Evolutionary conservation across 2,113 vertebrate species (phyloP).

Genomic region (Pterocles orientalis): DNA sequence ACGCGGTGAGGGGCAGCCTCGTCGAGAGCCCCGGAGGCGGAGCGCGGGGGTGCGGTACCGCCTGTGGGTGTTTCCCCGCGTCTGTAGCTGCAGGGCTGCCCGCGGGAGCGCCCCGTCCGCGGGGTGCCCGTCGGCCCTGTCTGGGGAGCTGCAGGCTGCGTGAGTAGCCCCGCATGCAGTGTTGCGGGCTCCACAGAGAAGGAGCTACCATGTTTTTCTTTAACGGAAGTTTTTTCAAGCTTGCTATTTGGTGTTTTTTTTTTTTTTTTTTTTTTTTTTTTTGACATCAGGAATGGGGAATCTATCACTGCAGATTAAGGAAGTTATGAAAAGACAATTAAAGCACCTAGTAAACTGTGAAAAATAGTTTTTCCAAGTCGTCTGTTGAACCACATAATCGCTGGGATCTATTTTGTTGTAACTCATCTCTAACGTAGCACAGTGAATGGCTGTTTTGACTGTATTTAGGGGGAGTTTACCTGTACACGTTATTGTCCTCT

Average conservation of each 20-base stretch:
- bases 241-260: neutral
- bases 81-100: neutral
- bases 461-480: neutral
- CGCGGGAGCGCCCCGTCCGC: neutral
- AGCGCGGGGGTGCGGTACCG: no score
- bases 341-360: neutral
- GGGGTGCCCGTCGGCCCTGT: no score
- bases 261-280: no score
- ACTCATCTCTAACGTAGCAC: fast-evolving
- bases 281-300: neutral
- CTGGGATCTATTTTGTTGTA: fast-evolving
- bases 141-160: neutral
- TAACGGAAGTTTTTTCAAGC: fast-evolving
- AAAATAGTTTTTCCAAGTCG: neutral
- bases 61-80: no score
- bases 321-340: neutral
- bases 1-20: neutral
- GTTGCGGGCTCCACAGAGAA: no score
- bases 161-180: fast-evolving
- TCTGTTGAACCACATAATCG: fast-evolving
- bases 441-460: no score
- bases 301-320: neutral
- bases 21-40: neutral
- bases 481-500: fast-evolving
- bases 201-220: fast-evolving